phyloP scores from a whole-genome alignment of 1,140 invertebrate genomes.

The Fragariocoptes setiger region DNA sequence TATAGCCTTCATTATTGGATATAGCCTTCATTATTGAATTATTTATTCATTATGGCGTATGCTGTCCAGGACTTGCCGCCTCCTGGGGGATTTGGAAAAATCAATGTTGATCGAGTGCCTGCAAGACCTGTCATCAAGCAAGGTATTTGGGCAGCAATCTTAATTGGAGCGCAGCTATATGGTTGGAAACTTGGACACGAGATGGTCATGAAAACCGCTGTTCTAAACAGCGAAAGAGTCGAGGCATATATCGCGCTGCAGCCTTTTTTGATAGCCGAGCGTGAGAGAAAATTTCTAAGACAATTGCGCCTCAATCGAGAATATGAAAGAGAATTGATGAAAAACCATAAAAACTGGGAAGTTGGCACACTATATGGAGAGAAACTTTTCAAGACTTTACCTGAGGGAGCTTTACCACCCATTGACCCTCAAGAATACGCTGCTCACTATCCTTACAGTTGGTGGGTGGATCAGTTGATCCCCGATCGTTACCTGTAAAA shows the following conservation, averaged over 20 bases:
- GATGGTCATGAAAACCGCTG: neutral
- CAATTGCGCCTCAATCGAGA: conserved; percentile 43
- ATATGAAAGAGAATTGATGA: conserved; percentile 51
- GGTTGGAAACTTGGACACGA: conserved; percentile 1
- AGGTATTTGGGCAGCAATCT: conserved; percentile 19
- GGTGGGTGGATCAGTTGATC: neutral
- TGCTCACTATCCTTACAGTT: conserved; percentile 14
- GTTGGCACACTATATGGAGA: conserved; percentile 52
- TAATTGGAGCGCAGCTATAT: conserved; percentile 7
- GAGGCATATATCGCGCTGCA: conserved; percentile 35
- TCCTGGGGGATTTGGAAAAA: conserved; percentile 38
- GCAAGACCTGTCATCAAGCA: conserved; percentile 28
- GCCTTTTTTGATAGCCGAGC: conserved; percentile 41
- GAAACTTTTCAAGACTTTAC: conserved; percentile 31
- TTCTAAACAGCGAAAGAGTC: conserved; percentile 32
- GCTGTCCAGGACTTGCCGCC: conserved; percentile 49
- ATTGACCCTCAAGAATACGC: conserved; percentile 34
- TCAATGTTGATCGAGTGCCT: conserved; percentile 33
- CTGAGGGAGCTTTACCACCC: conserved; percentile 23
- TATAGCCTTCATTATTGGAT: too few species aligned
- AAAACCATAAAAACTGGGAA: conserved; percentile 53
- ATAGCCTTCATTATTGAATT: neutral
- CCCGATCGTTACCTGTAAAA: neutral
- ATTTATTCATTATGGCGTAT: neutral
- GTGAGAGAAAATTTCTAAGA: conserved; percentile 40